phyloP scores from a whole-genome alignment of 2,113 vertebrate species.

The Rafetus swinhoei region DNA sequence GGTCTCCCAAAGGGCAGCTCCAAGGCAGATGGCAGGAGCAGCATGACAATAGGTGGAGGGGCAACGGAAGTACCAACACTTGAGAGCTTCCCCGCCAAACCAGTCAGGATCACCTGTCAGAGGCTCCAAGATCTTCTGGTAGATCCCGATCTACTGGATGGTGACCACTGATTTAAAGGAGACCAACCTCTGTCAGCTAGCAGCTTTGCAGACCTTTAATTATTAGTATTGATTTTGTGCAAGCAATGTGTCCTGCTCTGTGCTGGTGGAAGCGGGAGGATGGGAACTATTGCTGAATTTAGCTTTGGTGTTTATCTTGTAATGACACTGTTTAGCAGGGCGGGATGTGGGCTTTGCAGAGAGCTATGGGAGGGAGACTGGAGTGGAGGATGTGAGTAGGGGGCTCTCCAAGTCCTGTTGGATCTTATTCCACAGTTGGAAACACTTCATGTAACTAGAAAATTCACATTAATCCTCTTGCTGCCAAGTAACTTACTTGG shows the following conservation, averaged over 20 bases:
- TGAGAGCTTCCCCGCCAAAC: too few species aligned
- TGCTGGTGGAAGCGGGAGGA: rapidly evolving
- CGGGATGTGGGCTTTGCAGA: neutral
- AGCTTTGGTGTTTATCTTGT: neutral
- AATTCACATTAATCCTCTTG: conserved; percentile 35
- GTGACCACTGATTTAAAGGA: neutral
- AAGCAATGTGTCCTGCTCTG: neutral
- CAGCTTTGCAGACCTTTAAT: neutral
- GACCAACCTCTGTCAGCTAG: neutral
- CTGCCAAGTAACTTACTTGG: conserved; percentile 1
- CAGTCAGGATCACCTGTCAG: too few species aligned
- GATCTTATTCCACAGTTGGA: neutral
- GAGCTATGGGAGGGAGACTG: neutral
- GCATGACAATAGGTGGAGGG: too few species aligned
- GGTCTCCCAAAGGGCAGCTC: too few species aligned
- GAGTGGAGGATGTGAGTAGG: neutral
- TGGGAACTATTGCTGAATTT: neutral
- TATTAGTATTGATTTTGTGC: neutral
- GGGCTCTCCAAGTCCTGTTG: neutral
- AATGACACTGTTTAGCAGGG: neutral
- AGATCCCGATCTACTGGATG: too few species aligned
- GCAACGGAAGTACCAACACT: too few species aligned
- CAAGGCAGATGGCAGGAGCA: too few species aligned
- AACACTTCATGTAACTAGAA: neutral
- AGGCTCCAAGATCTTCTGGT: too few species aligned